Base-by-base conservation (phyloP, 2,888 invertebrate genomes). In the Chouioia cunea region DNA sequence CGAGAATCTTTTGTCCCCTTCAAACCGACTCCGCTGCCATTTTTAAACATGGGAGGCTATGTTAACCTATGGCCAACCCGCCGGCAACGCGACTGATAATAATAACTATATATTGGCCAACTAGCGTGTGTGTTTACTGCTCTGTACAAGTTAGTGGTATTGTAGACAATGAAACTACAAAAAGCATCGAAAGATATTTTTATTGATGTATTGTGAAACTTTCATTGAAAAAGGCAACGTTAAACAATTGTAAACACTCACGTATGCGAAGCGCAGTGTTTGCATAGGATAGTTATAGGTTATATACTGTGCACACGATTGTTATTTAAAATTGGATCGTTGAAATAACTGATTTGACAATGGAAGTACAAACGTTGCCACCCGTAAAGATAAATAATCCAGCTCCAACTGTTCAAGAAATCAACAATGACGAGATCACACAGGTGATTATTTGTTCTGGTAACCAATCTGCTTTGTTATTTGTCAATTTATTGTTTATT, bases 341-440 rank as follows among this genome's bases (percentile, higher is more conserved):
- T 36, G 10, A 36, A 36, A 36, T n/a, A 46, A 16, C 46, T 1
- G 20, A 16, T 53, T 18, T 18, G 62, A 71, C 46, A 54, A 83
- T 83, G 82, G 83, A 84, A 65, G 78, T 60, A 70, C 82, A 81
- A 77, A 77, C 75, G 52, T 70, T 69, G n/a, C 66, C 77, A 15
- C 64, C 78, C 44, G 74, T 78, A 6, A 85, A 85, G 74, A 81
- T 82, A 22, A 86, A 86, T 72, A 86, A 85, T 80, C 89, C 91
- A 15, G 89, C 92, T 58, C 93, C 93, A 15, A 97, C 97, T 0
- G 91, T 97, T 36, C 93, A 95, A 73, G 97, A 97, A 87, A 95
- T 97, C 65, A 96, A 95, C 86, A 89, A 94, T 0, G 97, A 97
- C 84, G 89, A 93, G 82, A 93, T 97, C 77, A 97, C 96, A 76